Base-by-base conservation (phyloP, 2,113 vertebrate genomes). In the Ondatra zibethicus region DNA sequence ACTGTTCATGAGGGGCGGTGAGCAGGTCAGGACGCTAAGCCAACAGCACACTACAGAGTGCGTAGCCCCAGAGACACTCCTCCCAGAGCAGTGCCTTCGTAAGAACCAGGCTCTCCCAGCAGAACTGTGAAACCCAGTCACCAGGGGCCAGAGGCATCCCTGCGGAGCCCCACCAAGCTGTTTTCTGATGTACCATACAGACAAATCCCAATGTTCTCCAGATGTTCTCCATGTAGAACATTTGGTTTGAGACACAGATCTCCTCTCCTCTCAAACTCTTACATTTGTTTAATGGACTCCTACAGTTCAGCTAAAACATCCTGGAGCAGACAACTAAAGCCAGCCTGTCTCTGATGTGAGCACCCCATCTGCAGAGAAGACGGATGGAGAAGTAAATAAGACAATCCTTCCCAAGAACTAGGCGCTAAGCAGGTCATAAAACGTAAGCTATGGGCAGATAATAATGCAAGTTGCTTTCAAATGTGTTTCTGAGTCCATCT, bases 161-260 rank as follows among this genome's bases (percentile, higher is more conserved):
- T 97, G 97, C 96, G 93, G 98, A 98, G 97, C 96, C 98, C 97
- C 89, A 97, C 97, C 98, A 27, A 96, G 98, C 97, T 98, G 98
- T 98, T 97, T 97, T 98, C 98, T 98, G 98, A 98, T 98, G 98
- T 97, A 93, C 97, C 97, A 96, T 92, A 97, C 97, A 97, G 92
- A 98, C 97, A 98, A 98, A 99, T 96, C 98, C 98, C 98, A 98
- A 97, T 97, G 96, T 94, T 98, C 98, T 98, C 98, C 99, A 99
- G 98, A 99, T 99, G 98, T 98, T 98, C 98, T 98, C 98, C 98
- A 95, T 98, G 98, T 98, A 98, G 98, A 98, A 98, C 98, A 98
- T 98, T 98, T 98, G 99, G 98, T 98, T 97, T 98, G 97, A 98
- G 98, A 98, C 97, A 98, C 0, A 92, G 97, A 4, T 29, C 97